Base-by-base conservation (phyloP, 2,113 vertebrate genomes). In the Brachypteracias leptosomus region DNA sequence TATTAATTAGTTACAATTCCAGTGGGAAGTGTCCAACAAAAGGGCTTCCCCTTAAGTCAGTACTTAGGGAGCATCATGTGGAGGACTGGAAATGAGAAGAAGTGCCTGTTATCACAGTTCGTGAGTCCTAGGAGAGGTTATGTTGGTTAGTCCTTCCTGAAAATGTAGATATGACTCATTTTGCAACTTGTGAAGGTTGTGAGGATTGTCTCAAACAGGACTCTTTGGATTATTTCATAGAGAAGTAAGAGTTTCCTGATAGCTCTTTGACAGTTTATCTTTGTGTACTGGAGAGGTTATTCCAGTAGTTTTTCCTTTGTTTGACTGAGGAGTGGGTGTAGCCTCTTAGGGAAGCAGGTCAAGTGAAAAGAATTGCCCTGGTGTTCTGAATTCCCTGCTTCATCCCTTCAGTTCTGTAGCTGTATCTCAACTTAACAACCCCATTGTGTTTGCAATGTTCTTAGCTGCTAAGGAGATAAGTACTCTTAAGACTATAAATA, bases 31-130 rank as follows among this genome's bases (percentile, higher is more conserved):
- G 38, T 44, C 81, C 36, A 58, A 11, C 1, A 1, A 11, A 52
- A 52, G 42, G 65, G 11, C 19, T 63, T 85, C 59, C 35, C 15
- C 25, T 54, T 21, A 38, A 74, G n/a, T 16, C 29, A 38, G 63
- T 7, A 11, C 16, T 8, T 11, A 35, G 8, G 26, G 33, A 7
- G 25, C 2, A 6, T 20, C 4, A 0, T 21, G 31, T 20, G 24
- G 33, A 63, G 49, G 24, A 5, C 17, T 36, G 36, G 36, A 8
- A 26, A 22, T 36, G 70, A 21, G 52, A 24, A 18, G 24, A 78
- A 18, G 46, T 40, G 44, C 25, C 71, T 33, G 61, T 52, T 79
- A 0, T 12, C 25, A 1, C 44, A 58, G n/a, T 22, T 16, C 6
- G 0, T 38, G 66, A 68, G 3, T 61, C 20, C 54, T 9, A 5